These are phyloP conservation scores for Oophaga sylvatica DNA, from an alignment of 2,797 vertebrate genomes.

Conservation along the genomic window DNA sequence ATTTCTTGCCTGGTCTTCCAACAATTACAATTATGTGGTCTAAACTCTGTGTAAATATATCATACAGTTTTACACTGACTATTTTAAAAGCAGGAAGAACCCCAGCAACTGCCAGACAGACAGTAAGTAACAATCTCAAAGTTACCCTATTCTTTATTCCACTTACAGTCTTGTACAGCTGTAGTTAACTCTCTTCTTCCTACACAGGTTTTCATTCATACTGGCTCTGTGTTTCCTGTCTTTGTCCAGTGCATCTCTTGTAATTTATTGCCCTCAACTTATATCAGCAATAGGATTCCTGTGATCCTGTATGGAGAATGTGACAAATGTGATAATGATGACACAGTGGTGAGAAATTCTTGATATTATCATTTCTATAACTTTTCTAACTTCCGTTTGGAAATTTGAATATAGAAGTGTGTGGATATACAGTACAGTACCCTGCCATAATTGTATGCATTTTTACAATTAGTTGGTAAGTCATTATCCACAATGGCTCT, in stretches of 20 bases:
- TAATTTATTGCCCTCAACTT: conserved; percentile 60
- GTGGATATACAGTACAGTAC: too few species aligned
- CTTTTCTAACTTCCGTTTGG: too few species aligned
- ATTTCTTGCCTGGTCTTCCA: conserved; percentile 54
- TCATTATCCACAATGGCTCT: too few species aligned
- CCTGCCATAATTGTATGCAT: too few species aligned
- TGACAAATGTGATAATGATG: conserved; percentile 67
- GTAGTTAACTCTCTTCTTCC: neutral
- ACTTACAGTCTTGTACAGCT: neutral
- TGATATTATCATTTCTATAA: neutral
- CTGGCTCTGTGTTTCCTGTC: conserved; percentile 69
- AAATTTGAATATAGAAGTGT: too few species aligned
- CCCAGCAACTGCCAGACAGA: conserved; percentile 71
- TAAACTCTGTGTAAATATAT: conserved; percentile 63
- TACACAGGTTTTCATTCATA: conserved; percentile 72
- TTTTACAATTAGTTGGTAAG: too few species aligned
- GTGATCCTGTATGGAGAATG: conserved; percentile 74
- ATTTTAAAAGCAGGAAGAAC: conserved; percentile 72
- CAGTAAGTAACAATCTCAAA: conserved; percentile 66
- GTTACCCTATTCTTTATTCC: too few species aligned
- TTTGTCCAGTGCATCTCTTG: conserved; percentile 76
- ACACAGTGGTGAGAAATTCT: conserved; percentile 56
- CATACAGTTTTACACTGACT: conserved; percentile 75
- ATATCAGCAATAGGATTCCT: conserved; percentile 62
- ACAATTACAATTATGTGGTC: conserved; percentile 66